Evolutionary conservation across 2,797 vertebrate species (phyloP), one percentile per base, ranked within the genome.

Genomic region (Echiichthys vipera): DNA sequence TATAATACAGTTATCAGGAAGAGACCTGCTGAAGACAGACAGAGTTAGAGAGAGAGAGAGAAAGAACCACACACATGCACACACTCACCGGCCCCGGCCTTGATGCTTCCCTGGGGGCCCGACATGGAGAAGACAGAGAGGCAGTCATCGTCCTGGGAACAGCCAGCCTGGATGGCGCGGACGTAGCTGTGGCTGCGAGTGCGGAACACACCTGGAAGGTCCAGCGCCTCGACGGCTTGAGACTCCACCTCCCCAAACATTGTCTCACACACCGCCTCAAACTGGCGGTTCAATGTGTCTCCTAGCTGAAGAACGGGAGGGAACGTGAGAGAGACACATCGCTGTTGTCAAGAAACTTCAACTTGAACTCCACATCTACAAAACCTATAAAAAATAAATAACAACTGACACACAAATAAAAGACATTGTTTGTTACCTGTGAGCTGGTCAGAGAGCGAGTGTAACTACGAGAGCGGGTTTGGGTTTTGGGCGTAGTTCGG

Each of bases 111-210:
- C 92, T 90, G 96, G 47, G 79, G 97, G 75, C 95, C 95, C 2
- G 97, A 95, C 95, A 97, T 94, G 84, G 96, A 97, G 91, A 98
- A 98, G 89, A 98, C 97, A 0, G 98, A 98, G 87, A 99, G 95
- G 93, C 97, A 99, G 92, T 99, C 97, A 0, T 99, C 98, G 1
- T 99, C 98, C 92, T 99, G 97, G 90, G 98, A 98, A 89, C 97
- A 99, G 88, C 98, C 98, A 0, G 98, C 98, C 91, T 99, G 98
- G 92, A 99, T 99, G 94, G 98, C 98, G 10, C 98, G 95, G 80
- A 99, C 96, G 89, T 99, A 99, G 94, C 98, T 99, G 94, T 99
- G 98, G 94, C 97, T 98, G 86, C 98, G 95, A 84, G 97, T 98
- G 79, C 98, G 97, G 92, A 99, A 99, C 87, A 97, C 98, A 47